Percentiles rank a stretch among this genome's conserved stretches.
Conservation (phyloP, 2,113 vertebrate genomes). For the Xenopus tropicalis region UCB_Xtro_10.0 CM004448.2:151504501-151505000, state of each 20-base stretch:
- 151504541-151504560: constrained; percentile 36
- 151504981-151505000: too few relatives aligned
- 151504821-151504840: constrained; percentile 39
- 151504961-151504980: too few relatives aligned
- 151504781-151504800: constrained; percentile 33
- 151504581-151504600: constrained; percentile 23
- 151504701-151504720: constrained; percentile 12
- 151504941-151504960: too few relatives aligned
- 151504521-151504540: constrained; percentile 31
- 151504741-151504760: constrained; percentile 44
- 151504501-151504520: constrained; percentile 47
- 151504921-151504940: not conserved
- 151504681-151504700: constrained; percentile 47
- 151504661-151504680: constrained; percentile 45
- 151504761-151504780: constrained; percentile 26
- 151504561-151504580: constrained; percentile 36
- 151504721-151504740: constrained; percentile 36
- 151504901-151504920: too few relatives aligned
- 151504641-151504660: constrained; percentile 31
- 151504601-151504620: constrained; percentile 35
- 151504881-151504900: too few relatives aligned
- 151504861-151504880: too few relatives aligned
- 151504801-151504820: constrained; percentile 31
- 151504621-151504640: constrained; percentile 45
- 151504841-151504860: not conserved